phyloP scores from a whole-genome alignment of 2,888 invertebrate genomes.

The Terebella lapidaria region DNA sequence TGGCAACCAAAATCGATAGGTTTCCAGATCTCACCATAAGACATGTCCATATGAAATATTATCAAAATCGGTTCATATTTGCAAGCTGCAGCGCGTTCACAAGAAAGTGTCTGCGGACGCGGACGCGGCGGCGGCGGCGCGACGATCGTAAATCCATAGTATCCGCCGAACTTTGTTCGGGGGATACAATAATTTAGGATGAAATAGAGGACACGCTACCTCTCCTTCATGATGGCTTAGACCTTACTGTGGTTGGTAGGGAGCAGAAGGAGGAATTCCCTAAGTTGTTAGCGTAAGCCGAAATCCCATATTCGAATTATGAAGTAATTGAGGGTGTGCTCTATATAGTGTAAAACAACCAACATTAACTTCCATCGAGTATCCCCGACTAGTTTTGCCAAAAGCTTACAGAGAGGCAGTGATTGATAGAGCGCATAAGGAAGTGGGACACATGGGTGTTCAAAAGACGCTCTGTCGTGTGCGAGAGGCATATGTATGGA shows the following conservation, averaged over 20 bases:
- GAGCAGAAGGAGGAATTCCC: neutral
- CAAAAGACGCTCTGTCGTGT: neutral
- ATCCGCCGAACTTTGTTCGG: no score
- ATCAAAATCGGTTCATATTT: no score
- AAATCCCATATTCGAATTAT: constrained; percentile 1
- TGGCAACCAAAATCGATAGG: no score
- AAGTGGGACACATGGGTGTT: neutral
- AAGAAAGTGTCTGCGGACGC: no score
- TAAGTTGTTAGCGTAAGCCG: neutral
- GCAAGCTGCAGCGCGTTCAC: no score
- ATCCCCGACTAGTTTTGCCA: neutral
- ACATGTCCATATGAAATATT: no score
- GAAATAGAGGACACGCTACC: neutral
- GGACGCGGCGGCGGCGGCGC: no score
- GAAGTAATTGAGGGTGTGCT: neutral
- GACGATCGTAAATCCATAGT: no score
- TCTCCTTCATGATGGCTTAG: neutral
- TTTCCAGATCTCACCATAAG: no score
- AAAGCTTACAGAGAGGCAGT: neutral
- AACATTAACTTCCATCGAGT: neutral
- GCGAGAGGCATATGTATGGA: neutral
- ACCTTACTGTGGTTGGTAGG: neutral
- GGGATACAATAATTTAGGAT: no score
- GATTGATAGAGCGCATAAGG: neutral
- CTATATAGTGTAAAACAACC: neutral